A percentile compares a stretch with the other conserved stretches of the same genome.
phyloP scores from a whole-genome alignment of 1,140 invertebrate genomes.

The Ladona fulva region DNA sequence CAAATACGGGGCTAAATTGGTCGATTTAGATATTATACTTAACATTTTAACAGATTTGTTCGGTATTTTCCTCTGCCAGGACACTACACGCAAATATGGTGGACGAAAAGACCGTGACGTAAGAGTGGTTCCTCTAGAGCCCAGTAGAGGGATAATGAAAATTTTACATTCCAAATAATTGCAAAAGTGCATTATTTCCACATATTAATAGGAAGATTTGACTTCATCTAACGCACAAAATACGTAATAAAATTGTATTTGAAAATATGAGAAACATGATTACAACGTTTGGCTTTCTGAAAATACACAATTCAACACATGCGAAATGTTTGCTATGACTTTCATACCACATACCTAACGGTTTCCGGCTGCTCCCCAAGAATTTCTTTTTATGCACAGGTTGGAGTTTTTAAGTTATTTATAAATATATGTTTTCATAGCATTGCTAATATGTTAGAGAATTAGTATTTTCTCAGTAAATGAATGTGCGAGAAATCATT shows the following conservation, averaged over 20 bases:
- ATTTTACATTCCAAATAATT: slow-evolving; percentile 7
- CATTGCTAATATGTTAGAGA: neutral
- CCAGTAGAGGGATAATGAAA: slow-evolving; percentile 18
- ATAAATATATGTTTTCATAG: slow-evolving; percentile 21
- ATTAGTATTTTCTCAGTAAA: neutral
- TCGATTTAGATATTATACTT: slow-evolving; percentile 55
- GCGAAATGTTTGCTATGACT: slow-evolving; percentile 19
- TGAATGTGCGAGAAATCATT: neutral
- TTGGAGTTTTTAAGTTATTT: slow-evolving; percentile 30
- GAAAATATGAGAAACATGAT: no score
- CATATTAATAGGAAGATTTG: no score
- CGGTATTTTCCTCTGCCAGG: neutral
- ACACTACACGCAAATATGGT: slow-evolving; percentile 9
- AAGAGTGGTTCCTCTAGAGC: slow-evolving; percentile 13
- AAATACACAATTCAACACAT: neutral
- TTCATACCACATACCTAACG: slow-evolving; percentile 22
- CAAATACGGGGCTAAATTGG: slow-evolving; percentile 47
- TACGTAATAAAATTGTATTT: no score
- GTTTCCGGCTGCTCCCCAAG: slow-evolving; percentile 32
- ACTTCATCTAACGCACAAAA: no score
- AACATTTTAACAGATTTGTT: slow-evolving; percentile 34
- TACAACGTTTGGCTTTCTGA: no score
- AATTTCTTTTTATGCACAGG: slow-evolving; percentile 32
- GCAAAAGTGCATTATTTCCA: neutral
- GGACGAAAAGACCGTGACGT: slow-evolving; percentile 13